phyloP scores from a whole-genome alignment of 2,888 invertebrate genomes.

The Cyaniris semiargus region DNA sequence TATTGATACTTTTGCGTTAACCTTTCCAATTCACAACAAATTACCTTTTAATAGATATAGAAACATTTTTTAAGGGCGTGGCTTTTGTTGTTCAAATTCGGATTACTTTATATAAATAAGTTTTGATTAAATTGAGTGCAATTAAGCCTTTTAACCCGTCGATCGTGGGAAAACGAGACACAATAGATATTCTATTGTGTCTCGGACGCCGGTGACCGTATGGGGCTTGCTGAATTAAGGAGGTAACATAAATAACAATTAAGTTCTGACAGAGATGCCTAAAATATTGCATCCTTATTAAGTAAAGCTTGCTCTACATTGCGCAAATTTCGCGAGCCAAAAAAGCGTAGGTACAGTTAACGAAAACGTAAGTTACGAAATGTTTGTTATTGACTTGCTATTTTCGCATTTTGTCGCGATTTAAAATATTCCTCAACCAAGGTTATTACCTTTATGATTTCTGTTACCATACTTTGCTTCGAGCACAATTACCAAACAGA shows the following conservation, averaged over 20 bases:
- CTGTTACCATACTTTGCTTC: background rate
- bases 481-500: no score
- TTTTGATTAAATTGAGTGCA: background rate
- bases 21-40: conserved; percentile 38
- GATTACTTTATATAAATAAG: background rate
- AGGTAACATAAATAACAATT: background rate
- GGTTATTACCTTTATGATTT: background rate
- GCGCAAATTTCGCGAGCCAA: background rate
- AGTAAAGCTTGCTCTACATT: background rate
- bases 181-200: no score
- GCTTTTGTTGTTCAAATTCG: background rate
- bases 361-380: conserved; percentile 4
- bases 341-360: background rate
- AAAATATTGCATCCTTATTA: background rate
- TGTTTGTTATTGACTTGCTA: conserved; percentile 3
- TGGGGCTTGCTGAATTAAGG: no score
- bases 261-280: background rate
- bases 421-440: background rate
- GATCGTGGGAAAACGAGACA: no score
- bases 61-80: background rate
- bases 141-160: background rate
- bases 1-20: conserved; percentile 38
- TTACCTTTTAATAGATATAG: background rate
- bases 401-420: conserved; percentile 1
- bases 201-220: no score